phyloP scores from a whole-genome alignment of 2,797 vertebrate genomes.

The Geotrypetes seraphini region DNA sequence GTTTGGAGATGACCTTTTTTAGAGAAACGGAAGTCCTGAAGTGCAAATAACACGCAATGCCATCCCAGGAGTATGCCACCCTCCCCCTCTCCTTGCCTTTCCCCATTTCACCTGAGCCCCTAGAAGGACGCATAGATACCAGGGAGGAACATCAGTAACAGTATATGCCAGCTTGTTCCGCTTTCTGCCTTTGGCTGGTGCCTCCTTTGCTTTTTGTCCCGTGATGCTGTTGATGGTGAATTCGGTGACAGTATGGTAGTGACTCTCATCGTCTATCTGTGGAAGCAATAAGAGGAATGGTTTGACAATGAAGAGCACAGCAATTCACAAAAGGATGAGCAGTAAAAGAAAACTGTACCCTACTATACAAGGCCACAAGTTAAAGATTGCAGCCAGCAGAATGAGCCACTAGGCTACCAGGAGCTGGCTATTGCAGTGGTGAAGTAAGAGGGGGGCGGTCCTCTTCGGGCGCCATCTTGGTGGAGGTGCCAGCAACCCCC shows the following conservation, averaged over 20 bases:
- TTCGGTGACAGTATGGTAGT: conserved; percentile 36
- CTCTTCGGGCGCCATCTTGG: too few relatives aligned
- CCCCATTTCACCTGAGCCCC: conserved; percentile 75
- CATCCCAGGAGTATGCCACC: too few relatives aligned
- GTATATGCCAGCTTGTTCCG: conserved; percentile 61
- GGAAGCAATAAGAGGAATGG: conserved; percentile 8
- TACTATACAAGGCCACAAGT: not conserved
- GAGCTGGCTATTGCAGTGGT: too few relatives aligned
- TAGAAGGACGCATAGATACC: conserved; percentile 87
- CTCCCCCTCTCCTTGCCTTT: too few relatives aligned
- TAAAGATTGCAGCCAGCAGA: not conserved
- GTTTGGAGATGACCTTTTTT: too few relatives aligned
- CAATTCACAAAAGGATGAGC: accelerated
- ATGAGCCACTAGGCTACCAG: too few relatives aligned
- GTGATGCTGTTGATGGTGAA: not conserved
- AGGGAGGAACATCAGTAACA: conserved; percentile 79
- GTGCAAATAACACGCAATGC: too few relatives aligned
- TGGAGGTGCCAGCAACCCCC: too few relatives aligned
- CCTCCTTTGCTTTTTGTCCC: not conserved
- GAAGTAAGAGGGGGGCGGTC: too few relatives aligned
- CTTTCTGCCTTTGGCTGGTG: conserved; percentile 9
- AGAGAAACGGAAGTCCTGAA: too few relatives aligned
- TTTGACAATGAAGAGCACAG: accelerated
- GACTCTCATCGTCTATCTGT: conserved; percentile 53
- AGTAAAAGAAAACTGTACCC: not conserved